phyloP scores from a whole-genome alignment of 37 sponge, comb jelly and placozoan species.

The Beroe forskalii region DNA sequence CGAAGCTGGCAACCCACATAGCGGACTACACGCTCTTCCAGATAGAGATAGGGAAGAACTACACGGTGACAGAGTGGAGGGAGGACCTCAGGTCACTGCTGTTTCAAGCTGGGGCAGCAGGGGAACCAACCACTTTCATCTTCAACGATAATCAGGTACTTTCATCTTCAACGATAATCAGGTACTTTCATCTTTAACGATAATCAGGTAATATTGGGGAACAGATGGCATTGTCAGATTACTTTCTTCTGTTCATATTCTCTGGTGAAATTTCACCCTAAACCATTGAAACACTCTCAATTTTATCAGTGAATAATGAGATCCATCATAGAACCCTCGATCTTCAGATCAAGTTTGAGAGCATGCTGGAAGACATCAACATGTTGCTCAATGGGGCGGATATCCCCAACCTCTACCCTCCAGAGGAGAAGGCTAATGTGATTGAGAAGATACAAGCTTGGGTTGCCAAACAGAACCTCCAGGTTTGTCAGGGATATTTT shows the following conservation, averaged over 20 bases:
- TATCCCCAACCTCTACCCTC: conserved; percentile 91
- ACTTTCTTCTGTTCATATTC: too few relatives aligned
- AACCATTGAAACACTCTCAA: too few relatives aligned
- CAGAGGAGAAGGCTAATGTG: conserved; percentile 94
- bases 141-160: conserved; percentile 90
- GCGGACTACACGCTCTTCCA: conserved; percentile 94
- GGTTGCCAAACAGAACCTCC: conserved; percentile 24
- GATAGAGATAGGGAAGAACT: conserved; percentile 94
- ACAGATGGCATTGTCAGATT: too few relatives aligned
- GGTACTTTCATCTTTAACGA: conserved; percentile 95
- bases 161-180: conserved; percentile 94
- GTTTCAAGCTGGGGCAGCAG: conserved; percentile 88
- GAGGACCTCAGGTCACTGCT: conserved; percentile 91
- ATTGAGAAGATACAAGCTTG: conserved; percentile 94
- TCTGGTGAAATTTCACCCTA: too few relatives aligned
- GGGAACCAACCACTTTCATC: conserved; percentile 84
- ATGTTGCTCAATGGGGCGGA: conserved; percentile 98
- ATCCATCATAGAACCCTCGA: too few relatives aligned
- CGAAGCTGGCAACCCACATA: conserved; percentile 94
- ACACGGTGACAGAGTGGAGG: conserved; percentile 88
- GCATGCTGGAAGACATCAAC: conserved; percentile 97
- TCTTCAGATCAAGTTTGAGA: conserved; percentile 93
- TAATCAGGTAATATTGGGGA: conserved; percentile 67
- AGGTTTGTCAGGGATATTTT: too few relatives aligned
- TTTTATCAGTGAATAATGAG: too few relatives aligned